Evolutionary conservation across 2,888 invertebrate genomes (phyloP).

Genomic region (Andrena bicolor): DNA sequence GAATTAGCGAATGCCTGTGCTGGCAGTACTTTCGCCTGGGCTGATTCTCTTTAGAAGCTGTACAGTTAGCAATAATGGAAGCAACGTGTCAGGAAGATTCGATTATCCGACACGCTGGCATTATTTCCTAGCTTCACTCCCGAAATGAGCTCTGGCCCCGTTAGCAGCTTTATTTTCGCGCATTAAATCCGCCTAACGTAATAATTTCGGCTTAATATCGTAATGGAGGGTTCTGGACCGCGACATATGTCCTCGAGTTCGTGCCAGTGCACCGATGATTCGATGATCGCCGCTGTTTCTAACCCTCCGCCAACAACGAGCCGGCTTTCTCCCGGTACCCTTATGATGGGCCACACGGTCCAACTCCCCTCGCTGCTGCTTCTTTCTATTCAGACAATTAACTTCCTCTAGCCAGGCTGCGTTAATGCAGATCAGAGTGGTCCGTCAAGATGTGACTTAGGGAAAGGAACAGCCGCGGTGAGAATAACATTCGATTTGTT

Average conservation of each 20-base stretch:
- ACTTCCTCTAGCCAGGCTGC: constrained; percentile 7
- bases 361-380: constrained; percentile 4
- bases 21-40: neutral
- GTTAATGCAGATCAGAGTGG: constrained; percentile 34
- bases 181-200: constrained; percentile 75
- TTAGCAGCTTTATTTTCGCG: constrained; percentile 65
- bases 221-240: constrained; percentile 80
- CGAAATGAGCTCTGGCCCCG: neutral
- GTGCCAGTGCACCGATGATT: constrained; percentile 80
- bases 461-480: neutral
- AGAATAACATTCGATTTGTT: constrained; percentile 9
- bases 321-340: constrained; percentile 24
- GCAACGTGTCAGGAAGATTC: constrained; percentile 43
- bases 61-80: constrained; percentile 21
- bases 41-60: neutral
- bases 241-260: constrained; percentile 82
- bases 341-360: constrained; percentile 4
- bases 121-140: constrained; percentile 19
- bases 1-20: neutral
- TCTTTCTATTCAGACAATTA: constrained; percentile 9
- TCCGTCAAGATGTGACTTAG: neutral
- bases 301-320: constrained; percentile 43
- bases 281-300: constrained; percentile 77
- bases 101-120: constrained; percentile 23
- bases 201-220: constrained; percentile 79